Base-by-base conservation (phyloP, 2,888 invertebrate species). In the Encarsia formosa region DNA sequence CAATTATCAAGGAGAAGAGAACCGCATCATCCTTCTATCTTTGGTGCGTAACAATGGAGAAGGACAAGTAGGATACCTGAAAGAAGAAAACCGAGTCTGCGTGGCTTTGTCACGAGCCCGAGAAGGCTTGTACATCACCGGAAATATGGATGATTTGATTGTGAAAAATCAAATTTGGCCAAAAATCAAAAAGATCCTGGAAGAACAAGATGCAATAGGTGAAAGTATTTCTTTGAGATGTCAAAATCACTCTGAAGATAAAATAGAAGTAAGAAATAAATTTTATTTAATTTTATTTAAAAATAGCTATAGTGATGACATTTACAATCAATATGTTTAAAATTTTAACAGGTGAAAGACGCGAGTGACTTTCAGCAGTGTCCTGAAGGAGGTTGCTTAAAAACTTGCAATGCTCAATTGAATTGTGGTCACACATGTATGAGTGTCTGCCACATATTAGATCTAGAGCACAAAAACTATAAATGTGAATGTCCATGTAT, bases 11-110 rank as follows among this genome's bases (percentile, higher is more conserved):
- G n/a, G n/a, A n/a, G n/a, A n/a, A n/a, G n/a, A n/a, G n/a, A n/a
- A n/a, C n/a, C 37, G 44, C 23, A 44, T 50, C 5, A 50, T 50
- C 19, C 34, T 50, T 11, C 24, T 50, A 6, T 50, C 50, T 32
- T 20, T 50, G 5, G 50, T 50, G 3, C 50, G 50, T 4, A 50
- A 44, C 16, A 50, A 50, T 23, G 50, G 24, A 23, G 19, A 22
- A 23, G 50, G 50, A 19, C 43, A 50, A 6, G 32, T 44, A 15
- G 50, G 50, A 1, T 50, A 44, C 19, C 29, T 50, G 4, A 50
- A 50, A 15, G 44, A 50, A n/a, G 50, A n/a, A n/a, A n/a, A n/a
- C n/a, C n/a, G n/a, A n/a, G n/a, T n/a, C n/a, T n/a, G n/a, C n/a
- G n/a, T n/a, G n/a, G 41, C 41, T n/a, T 41, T 41, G 16, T 41